A percentile compares a stretch with the other conserved stretches of the same genome.
Evolutionary conservation across 2,888 invertebrate genomes (phyloP).

Genomic region (Cabera pusaria): DNA sequence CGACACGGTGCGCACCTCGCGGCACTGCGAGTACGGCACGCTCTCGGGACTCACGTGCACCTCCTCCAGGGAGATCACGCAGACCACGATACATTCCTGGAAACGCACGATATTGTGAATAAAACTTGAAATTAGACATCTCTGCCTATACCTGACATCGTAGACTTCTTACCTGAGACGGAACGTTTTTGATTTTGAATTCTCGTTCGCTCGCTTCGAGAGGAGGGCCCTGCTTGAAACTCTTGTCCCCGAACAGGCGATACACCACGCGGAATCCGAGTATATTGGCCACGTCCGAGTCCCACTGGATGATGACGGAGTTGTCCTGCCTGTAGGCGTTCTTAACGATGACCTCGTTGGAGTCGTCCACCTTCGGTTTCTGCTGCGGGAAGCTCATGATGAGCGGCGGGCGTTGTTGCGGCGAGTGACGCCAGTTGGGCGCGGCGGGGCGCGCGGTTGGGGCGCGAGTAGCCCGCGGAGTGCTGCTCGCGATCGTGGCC

Average conservation of each 20-base stretch:
- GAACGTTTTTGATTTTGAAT: slow-evolving; percentile 96
- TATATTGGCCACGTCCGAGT: slow-evolving; percentile 93
- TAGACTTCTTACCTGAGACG: slow-evolving; percentile 91
- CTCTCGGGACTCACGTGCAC: slow-evolving; percentile 93
- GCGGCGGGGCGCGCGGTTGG: slow-evolving; percentile 66
- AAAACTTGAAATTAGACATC: too few relatives aligned
- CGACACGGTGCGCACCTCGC: slow-evolving; percentile 93
- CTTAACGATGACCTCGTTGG: slow-evolving; percentile 91
- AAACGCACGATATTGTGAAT: too few relatives aligned
- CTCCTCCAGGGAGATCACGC: slow-evolving; percentile 95
- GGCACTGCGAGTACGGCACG: slow-evolving; percentile 93
- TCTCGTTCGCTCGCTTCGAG: slow-evolving; percentile 94
- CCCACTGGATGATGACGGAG: slow-evolving; percentile 96
- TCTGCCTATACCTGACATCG: too few relatives aligned
- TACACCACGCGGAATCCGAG: slow-evolving; percentile 96
- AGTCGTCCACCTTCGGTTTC: slow-evolving; percentile 85
- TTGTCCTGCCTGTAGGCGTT: slow-evolving; percentile 93
- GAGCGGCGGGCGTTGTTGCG: slow-evolving; percentile 87
- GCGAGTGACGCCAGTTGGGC: slow-evolving; percentile 74
- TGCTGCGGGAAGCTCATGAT: slow-evolving; percentile 88
- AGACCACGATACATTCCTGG: slow-evolving; percentile 96
- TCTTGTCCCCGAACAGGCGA: slow-evolving; percentile 93
- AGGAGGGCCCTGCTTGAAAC: slow-evolving; percentile 95
- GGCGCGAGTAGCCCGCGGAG: slow-evolving; percentile 54
- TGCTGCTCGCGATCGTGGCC: slow-evolving; percentile 55